Base-by-base conservation (phyloP, 1,140 invertebrate genomes). In the Apolygus lucorum region DNA sequence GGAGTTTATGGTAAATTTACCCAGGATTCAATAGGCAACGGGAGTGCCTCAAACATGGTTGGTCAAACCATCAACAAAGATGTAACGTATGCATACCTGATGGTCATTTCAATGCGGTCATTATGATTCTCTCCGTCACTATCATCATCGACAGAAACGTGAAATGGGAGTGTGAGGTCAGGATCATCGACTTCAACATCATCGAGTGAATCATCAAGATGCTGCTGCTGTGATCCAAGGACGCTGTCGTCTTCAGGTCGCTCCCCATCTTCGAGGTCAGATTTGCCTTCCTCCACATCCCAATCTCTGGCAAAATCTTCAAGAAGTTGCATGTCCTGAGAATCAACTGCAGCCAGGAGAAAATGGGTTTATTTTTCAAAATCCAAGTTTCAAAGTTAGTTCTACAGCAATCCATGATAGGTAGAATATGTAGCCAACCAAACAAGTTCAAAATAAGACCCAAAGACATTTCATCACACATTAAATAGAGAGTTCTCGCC, bases 201-300 rank as follows among this genome's bases (percentile, higher is more conserved):
- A 26, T 28, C 21, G 54, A 8, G 28, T 25, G 52, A 52, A 2
- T 62, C 66, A 24, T 27, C 69, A 17, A 28, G 27, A 34, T 54
- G 21, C 27, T 21, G 52, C 14, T 21, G 28, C 29, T 74, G 73
- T 1, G 73, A 71, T 1, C 73, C 73, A 4, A 74, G 68, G 22
- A 74, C 71, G 49, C 73, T 74, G 70, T 73, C 73, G 28, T 72
- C 68, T 28, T 74, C 73, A 54, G 70, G 29, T 1, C 4, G 17
- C n/a, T n/a, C n/a, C 8, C 28, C 65, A 42, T 59, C 49, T 1
- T n/a, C 26, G 13, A 59, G 4, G 4, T 8, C 13, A 63, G 67
- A 26, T 0, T 2, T 27, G 13, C 25, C 54, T 1, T n/a, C 26
- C 1, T 70, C n/a, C n/a, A 67, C 29, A 17, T 21, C 67, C 54